Evolutionary conservation across 2,113 vertebrate species (phyloP).

Genomic region (Anolis sagrei): DNA sequence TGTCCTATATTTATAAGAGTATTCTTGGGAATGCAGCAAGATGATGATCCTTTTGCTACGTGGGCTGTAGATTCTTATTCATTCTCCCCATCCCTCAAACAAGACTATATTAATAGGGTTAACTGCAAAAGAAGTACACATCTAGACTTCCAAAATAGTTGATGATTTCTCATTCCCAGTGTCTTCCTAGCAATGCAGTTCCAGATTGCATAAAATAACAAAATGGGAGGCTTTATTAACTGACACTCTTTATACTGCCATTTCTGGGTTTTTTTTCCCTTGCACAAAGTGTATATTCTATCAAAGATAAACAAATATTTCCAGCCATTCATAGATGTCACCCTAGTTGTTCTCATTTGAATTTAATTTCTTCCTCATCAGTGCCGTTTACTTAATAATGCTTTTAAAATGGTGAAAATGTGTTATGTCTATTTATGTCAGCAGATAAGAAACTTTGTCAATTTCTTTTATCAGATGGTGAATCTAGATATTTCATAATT

Average conservation of each 20-base stretch:
- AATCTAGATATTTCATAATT: not conserved
- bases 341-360: not conserved
- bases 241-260: not conserved
- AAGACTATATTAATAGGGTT: not conserved
- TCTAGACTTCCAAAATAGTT: not conserved
- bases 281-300: not conserved
- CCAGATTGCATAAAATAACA: too few relatives aligned
- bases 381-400: not conserved
- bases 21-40: not conserved
- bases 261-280: not conserved
- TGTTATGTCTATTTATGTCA: not conserved
- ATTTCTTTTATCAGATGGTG: not conserved
- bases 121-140: not conserved
- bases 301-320: not conserved
- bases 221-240: too few relatives aligned
- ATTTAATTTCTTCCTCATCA: not conserved
- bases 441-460: not conserved
- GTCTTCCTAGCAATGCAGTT: not conserved
- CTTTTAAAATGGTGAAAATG: not conserved
- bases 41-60: not conserved
- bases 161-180: not conserved
- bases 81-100: not conserved
- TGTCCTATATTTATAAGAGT: not conserved
- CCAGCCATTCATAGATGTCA: not conserved
- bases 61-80: not conserved